phyloP scores from a whole-genome alignment of 2,113 vertebrate species.

The Brienomyrus longianalis region DNA sequence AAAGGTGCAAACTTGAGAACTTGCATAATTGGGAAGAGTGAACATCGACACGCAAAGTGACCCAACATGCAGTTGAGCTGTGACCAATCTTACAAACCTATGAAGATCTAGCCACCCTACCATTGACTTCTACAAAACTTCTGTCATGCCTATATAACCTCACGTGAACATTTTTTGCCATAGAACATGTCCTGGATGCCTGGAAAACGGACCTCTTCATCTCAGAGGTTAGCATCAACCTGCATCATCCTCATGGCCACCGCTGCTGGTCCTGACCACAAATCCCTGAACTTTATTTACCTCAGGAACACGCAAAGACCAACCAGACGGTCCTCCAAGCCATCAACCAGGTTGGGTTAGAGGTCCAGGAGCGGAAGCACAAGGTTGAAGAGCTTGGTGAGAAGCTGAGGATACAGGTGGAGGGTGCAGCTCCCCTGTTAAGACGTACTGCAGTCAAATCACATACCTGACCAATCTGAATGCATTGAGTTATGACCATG shows the following conservation, averaged over 20 bases:
- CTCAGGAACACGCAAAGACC: conserved; percentile 34
- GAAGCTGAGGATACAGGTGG: conserved; percentile 39
- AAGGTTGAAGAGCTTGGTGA: conserved; percentile 36
- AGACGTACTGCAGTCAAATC: background rate
- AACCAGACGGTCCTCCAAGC: conserved; percentile 38
- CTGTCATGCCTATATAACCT: background rate
- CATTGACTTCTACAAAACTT: background rate
- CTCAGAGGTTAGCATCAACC: conserved; percentile 23
- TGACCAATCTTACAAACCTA: background rate
- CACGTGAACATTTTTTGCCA: background rate
- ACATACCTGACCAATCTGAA: background rate
- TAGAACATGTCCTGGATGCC: conserved; percentile 17
- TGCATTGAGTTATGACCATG: background rate
- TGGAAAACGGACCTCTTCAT: conserved; percentile 19
- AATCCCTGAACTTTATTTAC: background rate
- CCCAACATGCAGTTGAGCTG: background rate
- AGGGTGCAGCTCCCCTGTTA: conserved; percentile 36
- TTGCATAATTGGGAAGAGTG: background rate
- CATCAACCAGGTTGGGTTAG: conserved; percentile 33
- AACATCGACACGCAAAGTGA: background rate
- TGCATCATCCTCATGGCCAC: background rate
- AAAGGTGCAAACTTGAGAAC: background rate
- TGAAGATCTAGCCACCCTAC: background rate
- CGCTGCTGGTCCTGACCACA: background rate
- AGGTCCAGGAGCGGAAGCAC: conserved; percentile 35